Conservation (phyloP, 2,113 vertebrate species). For the Megaleporinus macrocephalus region DNA sequence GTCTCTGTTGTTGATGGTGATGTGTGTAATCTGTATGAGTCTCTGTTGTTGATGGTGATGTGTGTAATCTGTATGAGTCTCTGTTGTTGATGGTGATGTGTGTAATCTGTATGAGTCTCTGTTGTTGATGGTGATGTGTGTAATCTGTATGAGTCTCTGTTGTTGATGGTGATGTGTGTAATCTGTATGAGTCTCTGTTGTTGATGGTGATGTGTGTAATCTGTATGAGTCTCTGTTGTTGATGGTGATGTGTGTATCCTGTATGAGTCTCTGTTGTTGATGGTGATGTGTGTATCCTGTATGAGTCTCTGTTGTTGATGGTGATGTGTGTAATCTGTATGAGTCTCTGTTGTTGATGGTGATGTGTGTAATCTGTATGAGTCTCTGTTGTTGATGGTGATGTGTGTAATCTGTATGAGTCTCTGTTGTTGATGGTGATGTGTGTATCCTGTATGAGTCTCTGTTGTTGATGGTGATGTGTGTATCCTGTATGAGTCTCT, state of each 20-base stretch:
- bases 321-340: constrained; percentile 88
- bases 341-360: constrained; percentile 99
- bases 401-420: constrained; percentile 92
- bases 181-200: constrained; percentile 99
- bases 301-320: constrained; percentile 97
- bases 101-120: constrained; percentile 96
- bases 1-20: constrained; percentile 96
- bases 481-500: constrained; percentile 96
- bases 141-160: too few species aligned
- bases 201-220: constrained; percentile 97
- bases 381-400: constrained; percentile 96
- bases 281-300: constrained; percentile 95
- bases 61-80: too few species aligned
- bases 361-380: too few species aligned
- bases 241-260: constrained; percentile 87
- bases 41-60: constrained; percentile 97
- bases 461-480: constrained; percentile 92
- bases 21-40: constrained; percentile 92
- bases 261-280: constrained; percentile 98
- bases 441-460: too few species aligned
- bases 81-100: constrained; percentile 92
- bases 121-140: constrained; percentile 98
- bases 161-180: constrained; percentile 86
- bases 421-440: constrained; percentile 97
- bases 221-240: too few species aligned